Conservation (phyloP, 2,888 invertebrate species). For the Brenthis daphne region DNA sequence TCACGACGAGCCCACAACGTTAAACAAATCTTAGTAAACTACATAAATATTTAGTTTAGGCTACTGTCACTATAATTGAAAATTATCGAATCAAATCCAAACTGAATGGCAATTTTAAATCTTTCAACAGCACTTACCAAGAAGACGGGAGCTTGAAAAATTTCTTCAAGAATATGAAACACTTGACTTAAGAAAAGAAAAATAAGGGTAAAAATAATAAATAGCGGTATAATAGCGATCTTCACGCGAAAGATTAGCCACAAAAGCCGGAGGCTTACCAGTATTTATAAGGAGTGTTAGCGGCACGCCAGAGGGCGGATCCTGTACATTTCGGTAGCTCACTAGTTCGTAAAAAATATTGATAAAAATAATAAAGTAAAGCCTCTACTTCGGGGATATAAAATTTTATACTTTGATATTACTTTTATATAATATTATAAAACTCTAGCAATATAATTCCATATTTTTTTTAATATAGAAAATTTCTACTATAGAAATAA, state of each 20-base stretch:
- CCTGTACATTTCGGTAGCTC: conserved; percentile 40
- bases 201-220: conserved; percentile 76
- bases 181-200: conserved; percentile 73
- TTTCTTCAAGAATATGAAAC: conserved; percentile 60
- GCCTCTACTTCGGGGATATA: conserved; percentile 8
- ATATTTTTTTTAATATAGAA: neutral
- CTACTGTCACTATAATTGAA: neutral
- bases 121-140: conserved; percentile 58
- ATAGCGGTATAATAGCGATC: conserved; percentile 79
- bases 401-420: conserved; percentile 3
- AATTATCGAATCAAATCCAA: neutral
- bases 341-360: conserved; percentile 34
- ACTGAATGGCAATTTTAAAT: conserved; percentile 58
- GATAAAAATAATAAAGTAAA: conserved; percentile 27
- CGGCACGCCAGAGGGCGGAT: conserved; percentile 65
- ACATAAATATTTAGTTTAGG: too few relatives aligned
- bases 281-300: conserved; percentile 80
- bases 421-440: conserved; percentile 6
- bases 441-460: neutral
- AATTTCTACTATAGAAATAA: too few relatives aligned
- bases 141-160: conserved; percentile 40
- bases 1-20: too few relatives aligned
- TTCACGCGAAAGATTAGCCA: conserved; percentile 81
- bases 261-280: conserved; percentile 78
- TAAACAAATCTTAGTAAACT: neutral